Conservation (phyloP, 2,888 invertebrate species). For the Tubiluchus corallicola region DNA sequence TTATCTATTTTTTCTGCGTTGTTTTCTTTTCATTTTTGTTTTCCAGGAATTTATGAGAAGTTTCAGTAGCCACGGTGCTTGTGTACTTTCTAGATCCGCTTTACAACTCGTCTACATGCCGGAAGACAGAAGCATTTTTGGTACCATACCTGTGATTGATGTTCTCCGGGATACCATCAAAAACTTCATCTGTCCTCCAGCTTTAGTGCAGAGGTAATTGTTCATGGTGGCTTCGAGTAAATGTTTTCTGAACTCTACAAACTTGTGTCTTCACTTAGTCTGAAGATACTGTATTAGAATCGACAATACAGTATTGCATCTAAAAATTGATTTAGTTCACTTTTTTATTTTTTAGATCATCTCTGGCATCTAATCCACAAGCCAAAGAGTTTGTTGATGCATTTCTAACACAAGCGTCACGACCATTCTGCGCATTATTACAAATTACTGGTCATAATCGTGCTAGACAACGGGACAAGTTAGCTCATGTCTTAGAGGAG, state of each 20-base stretch:
- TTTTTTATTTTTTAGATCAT: slow-evolving; percentile 21
- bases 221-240: too few relatives aligned
- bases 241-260: too few relatives aligned
- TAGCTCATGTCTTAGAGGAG: slow-evolving; percentile 71
- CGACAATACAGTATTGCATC: neutral
- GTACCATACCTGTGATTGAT: slow-evolving; percentile 47
- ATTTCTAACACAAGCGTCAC: slow-evolving; percentile 65
- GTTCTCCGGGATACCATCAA: slow-evolving; percentile 66
- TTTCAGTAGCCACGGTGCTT: slow-evolving; percentile 69
- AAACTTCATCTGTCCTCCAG: slow-evolving; percentile 73
- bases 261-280: too few relatives aligned
- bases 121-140: slow-evolving; percentile 33
- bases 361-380: slow-evolving; percentile 44
- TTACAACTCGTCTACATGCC: slow-evolving; percentile 37
- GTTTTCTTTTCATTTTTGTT: slow-evolving; percentile 9
- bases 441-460: slow-evolving; percentile 85
- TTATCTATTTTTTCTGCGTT: slow-evolving; percentile 8
- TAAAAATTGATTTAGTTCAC: neutral
- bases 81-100: slow-evolving; percentile 75
- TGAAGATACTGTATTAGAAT: slow-evolving; percentile 1
- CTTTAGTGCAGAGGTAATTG: slow-evolving; percentile 45
- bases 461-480: slow-evolving; percentile 80
- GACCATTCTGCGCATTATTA: slow-evolving; percentile 64
- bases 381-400: slow-evolving; percentile 72
- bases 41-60: slow-evolving; percentile 70